These are phyloP conservation scores for Pterois miles DNA, from an alignment of 2,797 vertebrate species.

Conservation along the genomic window DNA sequence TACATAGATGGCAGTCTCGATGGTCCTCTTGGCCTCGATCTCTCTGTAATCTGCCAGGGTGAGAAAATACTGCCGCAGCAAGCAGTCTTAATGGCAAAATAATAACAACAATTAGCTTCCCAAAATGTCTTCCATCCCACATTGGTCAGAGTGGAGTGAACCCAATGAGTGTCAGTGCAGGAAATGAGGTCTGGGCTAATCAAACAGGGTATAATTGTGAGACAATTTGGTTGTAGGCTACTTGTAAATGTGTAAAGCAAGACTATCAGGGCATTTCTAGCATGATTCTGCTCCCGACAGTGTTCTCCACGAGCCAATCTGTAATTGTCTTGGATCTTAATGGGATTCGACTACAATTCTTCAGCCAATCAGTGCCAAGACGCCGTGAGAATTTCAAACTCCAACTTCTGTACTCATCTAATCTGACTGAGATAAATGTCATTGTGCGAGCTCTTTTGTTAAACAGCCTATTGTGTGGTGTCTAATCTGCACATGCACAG, in stretches of 20 bases:
- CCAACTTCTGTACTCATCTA: slow-evolving; percentile 37
- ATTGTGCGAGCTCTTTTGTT: slow-evolving; percentile 48
- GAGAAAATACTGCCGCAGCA: slow-evolving; percentile 13
- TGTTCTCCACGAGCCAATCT: slow-evolving; percentile 37
- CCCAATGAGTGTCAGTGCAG: not conserved
- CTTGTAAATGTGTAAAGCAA: slow-evolving; percentile 25
- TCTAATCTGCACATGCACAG: slow-evolving; percentile 46
- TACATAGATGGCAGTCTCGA: slow-evolving; percentile 20
- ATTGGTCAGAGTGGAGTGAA: slow-evolving; percentile 8
- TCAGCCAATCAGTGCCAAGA: slow-evolving; percentile 43
- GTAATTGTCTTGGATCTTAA: slow-evolving; percentile 55
- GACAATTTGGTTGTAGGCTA: not conserved
- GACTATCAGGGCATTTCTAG: not conserved
- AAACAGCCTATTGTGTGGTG: slow-evolving; percentile 31
- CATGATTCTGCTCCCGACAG: not conserved
- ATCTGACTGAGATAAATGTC: slow-evolving; percentile 53
- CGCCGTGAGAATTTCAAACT: slow-evolving; percentile 37
- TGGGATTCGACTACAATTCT: slow-evolving; percentile 43
- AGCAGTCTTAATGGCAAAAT: slow-evolving; percentile 19
- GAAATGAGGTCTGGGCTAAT: slow-evolving; percentile 20
- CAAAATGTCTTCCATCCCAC: slow-evolving; percentile 23
- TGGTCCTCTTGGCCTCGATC: slow-evolving; percentile 18
- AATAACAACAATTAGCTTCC: slow-evolving; percentile 34
- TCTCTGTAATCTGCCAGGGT: not conserved
- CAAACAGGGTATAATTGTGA: slow-evolving; percentile 25